A percentile compares a stretch with the other conserved stretches of the same genome.
These are phyloP conservation scores for Cheilosia scutellata DNA, from an alignment of 2,888 invertebrate species.

Conservation along the genomic window DNA sequence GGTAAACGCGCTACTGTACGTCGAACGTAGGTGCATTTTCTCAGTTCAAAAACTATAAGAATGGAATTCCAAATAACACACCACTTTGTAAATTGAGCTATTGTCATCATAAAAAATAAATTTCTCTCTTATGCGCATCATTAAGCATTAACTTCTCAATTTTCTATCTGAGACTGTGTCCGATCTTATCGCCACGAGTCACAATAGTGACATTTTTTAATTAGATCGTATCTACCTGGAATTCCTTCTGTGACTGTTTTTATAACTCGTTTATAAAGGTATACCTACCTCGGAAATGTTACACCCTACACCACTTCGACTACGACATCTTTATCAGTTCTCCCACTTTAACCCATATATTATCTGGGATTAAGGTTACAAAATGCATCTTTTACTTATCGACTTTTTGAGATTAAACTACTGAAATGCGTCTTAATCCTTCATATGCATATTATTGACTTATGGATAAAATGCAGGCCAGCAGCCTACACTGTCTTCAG, in stretches of 20 bases:
- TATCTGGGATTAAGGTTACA: slow-evolving; percentile 42
- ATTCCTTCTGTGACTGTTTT: neutral
- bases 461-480: neutral
- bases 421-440: slow-evolving; percentile 42
- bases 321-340: slow-evolving; percentile 28
- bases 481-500: slow-evolving; percentile 7
- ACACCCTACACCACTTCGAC: neutral
- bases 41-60: neutral
- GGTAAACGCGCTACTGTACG: neutral
- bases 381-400: slow-evolving; percentile 19
- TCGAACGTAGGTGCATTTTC: neutral
- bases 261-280: neutral
- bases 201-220: slow-evolving; percentile 5
- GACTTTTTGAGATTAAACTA: slow-evolving; percentile 40
- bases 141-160: neutral
- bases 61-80: neutral
- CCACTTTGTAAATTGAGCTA: neutral
- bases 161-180: neutral
- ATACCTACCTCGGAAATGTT: neutral
- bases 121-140: neutral
- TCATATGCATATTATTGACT: slow-evolving; percentile 24
- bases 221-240: neutral
- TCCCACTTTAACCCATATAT: slow-evolving; percentile 38
- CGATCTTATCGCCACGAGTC: slow-evolving; percentile 7
- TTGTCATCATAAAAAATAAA: neutral